Evolutionary conservation across 1,140 invertebrate species (phyloP).

Genomic region (Araneus ventricosus): DNA sequence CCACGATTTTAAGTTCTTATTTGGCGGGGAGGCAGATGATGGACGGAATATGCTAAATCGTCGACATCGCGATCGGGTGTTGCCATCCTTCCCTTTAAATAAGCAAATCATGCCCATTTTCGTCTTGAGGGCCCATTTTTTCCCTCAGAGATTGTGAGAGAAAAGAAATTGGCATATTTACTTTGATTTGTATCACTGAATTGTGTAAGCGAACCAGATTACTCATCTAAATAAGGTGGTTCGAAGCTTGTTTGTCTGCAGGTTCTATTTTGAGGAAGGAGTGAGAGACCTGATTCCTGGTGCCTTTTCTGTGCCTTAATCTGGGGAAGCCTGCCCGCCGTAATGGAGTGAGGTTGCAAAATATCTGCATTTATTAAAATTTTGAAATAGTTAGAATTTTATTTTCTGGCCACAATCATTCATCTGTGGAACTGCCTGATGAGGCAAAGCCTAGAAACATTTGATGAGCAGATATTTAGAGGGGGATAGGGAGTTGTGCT

Average conservation of each 20-base stretch:
- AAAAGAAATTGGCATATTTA: background rate
- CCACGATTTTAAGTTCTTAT: conserved; percentile 11
- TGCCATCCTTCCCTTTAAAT: background rate
- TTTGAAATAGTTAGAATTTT: too few relatives aligned
- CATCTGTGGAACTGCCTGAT: too few relatives aligned
- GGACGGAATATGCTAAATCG: background rate
- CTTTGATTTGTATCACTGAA: background rate
- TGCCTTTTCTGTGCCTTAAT: too few relatives aligned
- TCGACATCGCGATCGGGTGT: background rate
- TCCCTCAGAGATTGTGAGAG: background rate
- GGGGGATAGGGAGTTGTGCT: too few relatives aligned
- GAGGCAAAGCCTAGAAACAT: too few relatives aligned
- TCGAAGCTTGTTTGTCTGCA: background rate
- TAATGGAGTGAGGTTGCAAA: too few relatives aligned
- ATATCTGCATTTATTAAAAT: too few relatives aligned
- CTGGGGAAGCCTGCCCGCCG: too few relatives aligned
- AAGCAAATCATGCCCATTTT: background rate
- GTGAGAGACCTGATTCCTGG: too few relatives aligned
- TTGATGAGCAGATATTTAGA: too few relatives aligned
- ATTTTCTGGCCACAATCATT: too few relatives aligned
- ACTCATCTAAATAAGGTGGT: background rate
- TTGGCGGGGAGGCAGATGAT: background rate
- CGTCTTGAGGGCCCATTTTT: background rate
- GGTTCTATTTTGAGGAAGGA: too few relatives aligned
- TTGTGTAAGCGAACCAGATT: background rate